Conservation (phyloP, 2,888 invertebrate genomes). For the Fragum fragum region DNA sequence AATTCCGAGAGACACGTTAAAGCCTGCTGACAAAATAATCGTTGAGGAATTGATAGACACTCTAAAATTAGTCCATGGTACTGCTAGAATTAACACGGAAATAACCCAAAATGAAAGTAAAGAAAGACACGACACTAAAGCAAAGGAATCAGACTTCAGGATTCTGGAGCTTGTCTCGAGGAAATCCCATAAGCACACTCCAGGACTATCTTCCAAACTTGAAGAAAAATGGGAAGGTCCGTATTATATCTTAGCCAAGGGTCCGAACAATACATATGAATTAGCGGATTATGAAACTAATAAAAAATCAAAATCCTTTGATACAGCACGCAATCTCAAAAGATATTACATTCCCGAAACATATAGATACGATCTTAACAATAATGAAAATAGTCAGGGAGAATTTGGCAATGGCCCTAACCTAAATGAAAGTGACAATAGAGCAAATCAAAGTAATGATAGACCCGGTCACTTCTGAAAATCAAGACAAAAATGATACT, state of each 20-base stretch:
- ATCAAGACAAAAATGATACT: no score
- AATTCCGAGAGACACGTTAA: constrained; percentile 38
- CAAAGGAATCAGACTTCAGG: constrained; percentile 37
- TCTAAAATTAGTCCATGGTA: constrained; percentile 32
- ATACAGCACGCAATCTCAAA: constrained; percentile 33
- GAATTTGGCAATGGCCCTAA: not conserved
- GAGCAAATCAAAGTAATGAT: not conserved
- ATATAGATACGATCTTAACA: no score
- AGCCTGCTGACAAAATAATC: constrained; percentile 22
- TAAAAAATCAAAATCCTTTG: constrained; percentile 14
- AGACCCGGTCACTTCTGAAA: not conserved
- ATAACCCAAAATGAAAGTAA: constrained; percentile 44
- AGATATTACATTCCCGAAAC: no score
- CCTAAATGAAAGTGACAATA: not conserved
- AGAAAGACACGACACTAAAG: constrained; percentile 38
- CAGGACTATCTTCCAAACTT: constrained; percentile 29
- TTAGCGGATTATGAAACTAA: constrained; percentile 28
- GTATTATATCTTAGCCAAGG: constrained; percentile 31
- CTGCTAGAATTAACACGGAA: constrained; percentile 36
- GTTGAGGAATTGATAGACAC: constrained; percentile 35
- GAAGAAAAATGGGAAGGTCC: constrained; percentile 45
- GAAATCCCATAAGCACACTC: constrained; percentile 35
- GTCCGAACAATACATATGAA: constrained; percentile 32
- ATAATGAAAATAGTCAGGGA: constrained; percentile 8
- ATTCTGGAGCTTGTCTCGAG: constrained; percentile 24